Evolutionary conservation across 2,797 vertebrate genomes (phyloP).

Genomic region (Diglossa cyanea): DNA sequence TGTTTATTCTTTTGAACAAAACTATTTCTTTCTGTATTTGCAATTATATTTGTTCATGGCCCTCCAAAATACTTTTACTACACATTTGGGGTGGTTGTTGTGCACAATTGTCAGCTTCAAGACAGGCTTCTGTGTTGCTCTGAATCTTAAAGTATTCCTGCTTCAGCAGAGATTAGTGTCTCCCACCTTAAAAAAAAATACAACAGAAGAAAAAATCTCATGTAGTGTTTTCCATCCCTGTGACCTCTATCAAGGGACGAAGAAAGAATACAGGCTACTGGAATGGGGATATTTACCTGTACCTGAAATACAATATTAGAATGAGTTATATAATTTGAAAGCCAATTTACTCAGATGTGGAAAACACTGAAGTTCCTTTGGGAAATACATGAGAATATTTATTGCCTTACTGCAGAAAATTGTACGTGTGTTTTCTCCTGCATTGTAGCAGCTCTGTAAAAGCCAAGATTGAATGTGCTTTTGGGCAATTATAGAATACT

Average conservation of each 20-base stretch:
- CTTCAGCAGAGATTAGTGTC: background rate
- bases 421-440: background rate
- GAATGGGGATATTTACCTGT: background rate
- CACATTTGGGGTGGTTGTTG: fast-evolving
- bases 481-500: background rate
- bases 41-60: background rate
- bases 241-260: background rate
- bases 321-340: constrained; percentile 39
- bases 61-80: background rate
- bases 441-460: background rate
- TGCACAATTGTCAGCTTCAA: background rate
- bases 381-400: constrained; percentile 23
- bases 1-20: background rate
- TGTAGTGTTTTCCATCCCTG: background rate
- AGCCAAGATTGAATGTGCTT: background rate
- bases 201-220: background rate
- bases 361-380: constrained; percentile 39
- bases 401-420: background rate
- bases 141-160: background rate
- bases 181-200: background rate
- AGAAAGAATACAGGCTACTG: background rate
- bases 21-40: background rate
- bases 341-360: background rate
- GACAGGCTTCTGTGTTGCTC: background rate
- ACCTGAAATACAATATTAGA: background rate